These are phyloP conservation scores for Chloroceryle aenea DNA, from an alignment of 2,113 vertebrate species.

Conservation along the genomic window DNA sequence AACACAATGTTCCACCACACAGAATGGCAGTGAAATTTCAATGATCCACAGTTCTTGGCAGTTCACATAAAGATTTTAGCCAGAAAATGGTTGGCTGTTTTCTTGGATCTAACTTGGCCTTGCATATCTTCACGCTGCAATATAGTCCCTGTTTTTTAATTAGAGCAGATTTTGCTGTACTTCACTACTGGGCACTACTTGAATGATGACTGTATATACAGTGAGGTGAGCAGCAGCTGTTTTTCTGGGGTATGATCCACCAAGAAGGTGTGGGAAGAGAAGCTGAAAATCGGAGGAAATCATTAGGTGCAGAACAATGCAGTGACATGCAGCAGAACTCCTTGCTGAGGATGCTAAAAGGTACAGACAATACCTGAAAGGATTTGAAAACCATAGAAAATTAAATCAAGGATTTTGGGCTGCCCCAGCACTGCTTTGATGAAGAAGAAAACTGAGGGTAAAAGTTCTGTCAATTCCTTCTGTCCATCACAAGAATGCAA, in stretches of 20 bases:
- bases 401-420: neutral
- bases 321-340: neutral
- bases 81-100: neutral
- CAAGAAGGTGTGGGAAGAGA: neutral
- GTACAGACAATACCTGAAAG: neutral
- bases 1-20: neutral
- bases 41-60: neutral
- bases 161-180: neutral
- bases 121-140: neutral
- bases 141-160: neutral
- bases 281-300: neutral
- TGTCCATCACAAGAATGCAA: neutral
- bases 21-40: neutral
- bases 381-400: neutral
- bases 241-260: neutral
- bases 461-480: neutral
- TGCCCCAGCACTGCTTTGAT: neutral
- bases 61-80: neutral
- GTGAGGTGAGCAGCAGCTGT: neutral
- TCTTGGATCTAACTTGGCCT: neutral
- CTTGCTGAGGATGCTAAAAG: neutral
- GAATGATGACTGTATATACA: neutral
- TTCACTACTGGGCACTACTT: neutral
- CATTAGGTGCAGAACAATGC: neutral
- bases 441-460: neutral